These are phyloP conservation scores for Exephanes ischioxanthus DNA, from an alignment of 2,888 invertebrate genomes.

Conservation along the genomic window DNA sequence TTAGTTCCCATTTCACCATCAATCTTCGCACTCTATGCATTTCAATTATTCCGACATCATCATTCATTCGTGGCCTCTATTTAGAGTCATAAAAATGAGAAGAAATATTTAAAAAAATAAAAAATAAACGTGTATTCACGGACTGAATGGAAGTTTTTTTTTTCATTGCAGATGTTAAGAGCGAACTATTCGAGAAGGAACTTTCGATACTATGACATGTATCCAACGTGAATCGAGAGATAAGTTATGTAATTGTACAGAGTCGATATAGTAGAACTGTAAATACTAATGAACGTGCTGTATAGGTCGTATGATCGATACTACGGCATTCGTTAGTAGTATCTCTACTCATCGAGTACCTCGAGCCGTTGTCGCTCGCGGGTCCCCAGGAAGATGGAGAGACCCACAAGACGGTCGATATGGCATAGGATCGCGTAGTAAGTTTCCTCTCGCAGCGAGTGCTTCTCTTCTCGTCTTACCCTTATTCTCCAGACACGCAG, in stretches of 20 bases:
- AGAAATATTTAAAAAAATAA: background rate
- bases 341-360: background rate
- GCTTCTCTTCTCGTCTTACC: constrained; percentile 48
- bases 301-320: background rate
- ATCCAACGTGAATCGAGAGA: background rate
- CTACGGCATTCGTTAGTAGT: constrained; percentile 3
- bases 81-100: background rate
- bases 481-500: constrained; percentile 35
- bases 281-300: background rate
- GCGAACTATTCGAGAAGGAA: background rate
- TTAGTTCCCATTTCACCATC: constrained; percentile 9
- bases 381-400: background rate
- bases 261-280: background rate
- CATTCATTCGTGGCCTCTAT: constrained; percentile 6
- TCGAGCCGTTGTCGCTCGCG: background rate
- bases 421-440: constrained; percentile 24
- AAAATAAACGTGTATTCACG: background rate
- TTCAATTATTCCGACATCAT: constrained; percentile 8
- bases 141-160: background rate
- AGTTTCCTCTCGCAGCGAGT: constrained; percentile 12
- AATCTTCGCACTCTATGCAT: constrained; percentile 9
- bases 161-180: background rate
- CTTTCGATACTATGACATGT: background rate
- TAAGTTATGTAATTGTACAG: background rate
- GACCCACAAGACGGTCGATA: constrained; percentile 16